Evolutionary conservation across 2,113 vertebrate genomes (phyloP).

Genomic region (Sander lucioperca): DNA sequence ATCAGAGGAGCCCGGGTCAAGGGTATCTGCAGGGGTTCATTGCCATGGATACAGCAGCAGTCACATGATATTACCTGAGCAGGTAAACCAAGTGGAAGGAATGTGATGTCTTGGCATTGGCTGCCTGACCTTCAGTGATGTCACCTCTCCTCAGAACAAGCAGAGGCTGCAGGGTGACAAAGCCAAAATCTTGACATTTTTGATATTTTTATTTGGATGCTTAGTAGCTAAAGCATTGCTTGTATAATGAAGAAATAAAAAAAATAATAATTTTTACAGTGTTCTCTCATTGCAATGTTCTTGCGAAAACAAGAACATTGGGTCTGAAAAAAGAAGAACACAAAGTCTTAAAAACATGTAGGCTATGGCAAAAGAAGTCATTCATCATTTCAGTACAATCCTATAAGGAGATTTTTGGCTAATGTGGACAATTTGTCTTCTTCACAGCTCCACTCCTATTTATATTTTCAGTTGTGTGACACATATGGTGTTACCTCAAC

Average conservation of each 20-base stretch:
- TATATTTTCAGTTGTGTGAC: conserved; percentile 58
- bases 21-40: conserved; percentile 70
- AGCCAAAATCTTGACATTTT: background rate
- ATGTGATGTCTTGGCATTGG: conserved; percentile 23
- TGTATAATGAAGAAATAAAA: conserved; percentile 10
- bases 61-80: conserved; percentile 75
- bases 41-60: conserved; percentile 68
- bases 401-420: conserved; percentile 46
- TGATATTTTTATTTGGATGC: background rate
- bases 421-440: conserved; percentile 53
- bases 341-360: conserved; percentile 25
- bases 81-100: conserved; percentile 74
- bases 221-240: background rate
- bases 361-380: conserved; percentile 1
- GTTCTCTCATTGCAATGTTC: background rate
- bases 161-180: conserved; percentile 21
- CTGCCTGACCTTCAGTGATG: conserved; percentile 51
- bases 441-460: conserved; percentile 40
- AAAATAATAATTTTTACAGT: background rate
- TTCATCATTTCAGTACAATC: conserved; percentile 41
- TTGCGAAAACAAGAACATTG: background rate
- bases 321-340: conserved; percentile 3
- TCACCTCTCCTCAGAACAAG: conserved; percentile 17
- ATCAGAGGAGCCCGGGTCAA: conserved; percentile 46
- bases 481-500: conserved; percentile 55